Conservation (phyloP, 1,140 invertebrate species). For the Drosophila pruinosa region DNA sequence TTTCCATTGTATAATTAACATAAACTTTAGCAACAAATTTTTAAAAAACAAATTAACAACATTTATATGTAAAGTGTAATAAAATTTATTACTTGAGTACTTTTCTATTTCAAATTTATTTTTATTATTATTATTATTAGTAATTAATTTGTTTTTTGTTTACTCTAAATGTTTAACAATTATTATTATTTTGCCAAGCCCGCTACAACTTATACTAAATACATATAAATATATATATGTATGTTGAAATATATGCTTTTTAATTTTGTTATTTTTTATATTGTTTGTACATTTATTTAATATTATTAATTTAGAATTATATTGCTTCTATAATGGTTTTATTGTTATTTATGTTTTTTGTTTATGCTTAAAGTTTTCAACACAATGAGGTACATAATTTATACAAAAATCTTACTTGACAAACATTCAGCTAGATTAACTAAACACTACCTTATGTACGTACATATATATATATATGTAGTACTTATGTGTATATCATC, state of each 20-base stretch:
- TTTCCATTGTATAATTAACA: constrained; percentile 54
- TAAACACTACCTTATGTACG: constrained; percentile 17
- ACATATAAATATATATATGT: constrained; percentile 9
- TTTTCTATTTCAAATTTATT: constrained; percentile 59
- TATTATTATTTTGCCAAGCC: constrained; percentile 40
- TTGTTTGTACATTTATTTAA: constrained; percentile 65
- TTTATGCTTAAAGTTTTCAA: constrained; percentile 55
- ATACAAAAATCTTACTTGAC: constrained; percentile 47
- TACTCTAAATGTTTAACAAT: constrained; percentile 22
- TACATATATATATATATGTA: background rate
- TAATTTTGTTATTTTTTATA: constrained; percentile 20
- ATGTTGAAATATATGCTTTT: background rate
- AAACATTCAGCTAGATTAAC: constrained; percentile 35
- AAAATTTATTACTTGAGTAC: constrained; percentile 67
- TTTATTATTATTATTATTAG: constrained; percentile 25
- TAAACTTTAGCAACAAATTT: constrained; percentile 76
- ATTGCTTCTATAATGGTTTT: constrained; percentile 52
- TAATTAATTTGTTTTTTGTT: constrained; percentile 30
- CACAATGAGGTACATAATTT: constrained; percentile 76
- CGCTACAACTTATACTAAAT: constrained; percentile 26
- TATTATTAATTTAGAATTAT: constrained; percentile 69
- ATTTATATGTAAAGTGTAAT: constrained; percentile 45
- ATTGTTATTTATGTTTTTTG: constrained; percentile 34
- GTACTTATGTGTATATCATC: background rate
- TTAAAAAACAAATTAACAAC: constrained; percentile 80